Evolutionary conservation across 2,888 invertebrate species (phyloP).

Genomic region (Bursaphelenchus okinawaensis): DNA sequence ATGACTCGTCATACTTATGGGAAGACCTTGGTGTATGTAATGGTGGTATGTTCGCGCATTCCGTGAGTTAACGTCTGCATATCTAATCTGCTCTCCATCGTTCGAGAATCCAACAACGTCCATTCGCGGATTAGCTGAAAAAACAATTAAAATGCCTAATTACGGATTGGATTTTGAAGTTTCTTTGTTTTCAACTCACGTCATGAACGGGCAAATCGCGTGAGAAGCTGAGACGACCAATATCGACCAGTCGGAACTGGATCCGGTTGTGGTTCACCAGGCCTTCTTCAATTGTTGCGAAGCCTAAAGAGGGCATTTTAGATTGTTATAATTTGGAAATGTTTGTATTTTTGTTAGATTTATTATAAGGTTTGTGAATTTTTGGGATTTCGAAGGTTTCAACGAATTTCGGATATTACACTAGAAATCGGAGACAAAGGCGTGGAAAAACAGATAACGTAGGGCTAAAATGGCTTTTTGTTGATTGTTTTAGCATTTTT

Average conservation of each 20-base stretch:
- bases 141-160: too few species aligned
- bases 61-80: slow-evolving; percentile 57
- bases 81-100: slow-evolving; percentile 50
- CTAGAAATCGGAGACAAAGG: too few species aligned
- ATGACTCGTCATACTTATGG: slow-evolving; percentile 26
- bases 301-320: slow-evolving; percentile 45
- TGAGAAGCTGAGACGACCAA: slow-evolving; percentile 56
- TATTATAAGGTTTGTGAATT: too few species aligned
- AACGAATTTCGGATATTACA: too few species aligned
- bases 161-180: not conserved
- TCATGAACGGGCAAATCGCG: slow-evolving; percentile 57
- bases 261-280: slow-evolving; percentile 40
- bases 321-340: too few species aligned
- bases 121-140: slow-evolving; percentile 55
- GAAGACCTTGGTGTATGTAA: slow-evolving; percentile 39
- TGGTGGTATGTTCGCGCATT: slow-evolving; percentile 50
- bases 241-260: slow-evolving; percentile 49
- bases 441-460: too few species aligned
- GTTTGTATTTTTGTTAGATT: too few species aligned
- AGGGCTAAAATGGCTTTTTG: too few species aligned
- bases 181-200: slow-evolving; percentile 32
- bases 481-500: too few species aligned
- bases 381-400: too few species aligned
- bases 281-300: slow-evolving; percentile 57
- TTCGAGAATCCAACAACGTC: slow-evolving; percentile 47